Percentiles rank a stretch among this genome's conserved stretches.
These are phyloP conservation scores for Phylloscopus trochilus DNA, from an alignment of 2,113 vertebrate species.

Conservation along the genomic window DNA sequence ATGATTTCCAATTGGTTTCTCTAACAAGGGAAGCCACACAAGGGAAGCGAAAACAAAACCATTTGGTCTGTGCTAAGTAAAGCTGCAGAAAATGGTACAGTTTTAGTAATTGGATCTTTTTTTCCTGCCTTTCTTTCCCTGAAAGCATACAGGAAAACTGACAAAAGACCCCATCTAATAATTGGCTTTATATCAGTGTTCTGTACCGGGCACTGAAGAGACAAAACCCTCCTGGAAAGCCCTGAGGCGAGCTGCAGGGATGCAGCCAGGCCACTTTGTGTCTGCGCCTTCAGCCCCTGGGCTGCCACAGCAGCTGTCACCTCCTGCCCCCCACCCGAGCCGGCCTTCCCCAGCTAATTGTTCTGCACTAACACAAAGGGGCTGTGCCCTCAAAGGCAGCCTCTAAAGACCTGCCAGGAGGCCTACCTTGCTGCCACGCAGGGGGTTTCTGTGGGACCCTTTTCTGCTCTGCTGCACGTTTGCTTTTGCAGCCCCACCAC, in stretches of 20 bases:
- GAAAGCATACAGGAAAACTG: neutral
- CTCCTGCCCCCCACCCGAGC: neutral
- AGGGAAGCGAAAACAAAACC: neutral
- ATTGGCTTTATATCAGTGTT: neutral
- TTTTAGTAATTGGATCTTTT: neutral
- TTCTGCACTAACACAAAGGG: neutral
- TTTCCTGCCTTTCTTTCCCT: neutral
- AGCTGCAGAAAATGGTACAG: neutral
- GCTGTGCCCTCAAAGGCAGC: neutral
- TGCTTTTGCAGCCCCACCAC: neutral
- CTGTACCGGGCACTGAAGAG: neutral
- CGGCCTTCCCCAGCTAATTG: neutral
- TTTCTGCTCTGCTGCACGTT: neutral
- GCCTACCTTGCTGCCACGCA: neutral
- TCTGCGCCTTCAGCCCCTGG: neutral
- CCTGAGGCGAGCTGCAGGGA: neutral
- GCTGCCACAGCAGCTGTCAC: conserved; percentile 42
- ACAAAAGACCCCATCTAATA: neutral
- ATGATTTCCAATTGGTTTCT: conserved; percentile 43
- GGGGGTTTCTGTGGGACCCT: neutral
- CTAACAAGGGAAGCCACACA: neutral
- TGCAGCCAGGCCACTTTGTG: neutral
- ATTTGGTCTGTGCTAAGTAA: neutral
- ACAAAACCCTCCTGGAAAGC: neutral
- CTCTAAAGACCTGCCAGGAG: neutral